Conservation (phyloP, 2,113 vertebrate genomes). For the Ochotona princeps region DNA sequence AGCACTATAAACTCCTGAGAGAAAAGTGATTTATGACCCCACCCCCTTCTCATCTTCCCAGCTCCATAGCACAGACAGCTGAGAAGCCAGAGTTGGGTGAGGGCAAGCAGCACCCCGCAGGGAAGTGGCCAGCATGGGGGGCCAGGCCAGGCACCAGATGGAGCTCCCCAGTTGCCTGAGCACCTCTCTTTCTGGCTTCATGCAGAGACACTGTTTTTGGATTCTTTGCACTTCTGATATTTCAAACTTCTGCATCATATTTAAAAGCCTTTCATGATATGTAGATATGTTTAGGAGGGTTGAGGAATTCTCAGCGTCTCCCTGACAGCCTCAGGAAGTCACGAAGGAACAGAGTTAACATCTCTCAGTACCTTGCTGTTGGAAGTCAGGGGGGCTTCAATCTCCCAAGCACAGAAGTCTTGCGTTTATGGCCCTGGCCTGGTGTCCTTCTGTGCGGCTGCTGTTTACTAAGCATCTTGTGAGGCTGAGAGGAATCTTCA, state of each 20-base stretch:
- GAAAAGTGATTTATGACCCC: constrained; percentile 58
- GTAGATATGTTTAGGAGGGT: background rate
- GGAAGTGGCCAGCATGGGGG: background rate
- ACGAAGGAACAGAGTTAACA: constrained; percentile 34
- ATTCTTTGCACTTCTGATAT: background rate
- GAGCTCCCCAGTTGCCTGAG: background rate
- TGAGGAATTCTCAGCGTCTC: background rate
- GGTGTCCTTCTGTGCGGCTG: background rate
- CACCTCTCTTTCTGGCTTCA: background rate
- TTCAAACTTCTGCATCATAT: constrained; percentile 39
- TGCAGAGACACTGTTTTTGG: background rate
- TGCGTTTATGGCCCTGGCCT: background rate
- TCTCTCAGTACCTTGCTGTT: constrained; percentile 46
- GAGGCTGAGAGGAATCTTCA: background rate
- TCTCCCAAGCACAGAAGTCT: background rate
- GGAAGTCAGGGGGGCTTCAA: constrained; percentile 16
- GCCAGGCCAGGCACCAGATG: background rate
- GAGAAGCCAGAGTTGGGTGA: background rate
- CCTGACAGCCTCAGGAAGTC: background rate
- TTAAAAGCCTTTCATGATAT: constrained; percentile 3
- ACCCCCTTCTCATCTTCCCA: background rate
- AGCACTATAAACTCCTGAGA: constrained; percentile 60
- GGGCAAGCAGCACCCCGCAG: background rate
- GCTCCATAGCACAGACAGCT: constrained; percentile 36
- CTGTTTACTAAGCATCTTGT: constrained; percentile 42